These are phyloP conservation scores for Marisa cornuarietis DNA, from an alignment of 1,140 invertebrate genomes.

Conservation along the genomic window DNA sequence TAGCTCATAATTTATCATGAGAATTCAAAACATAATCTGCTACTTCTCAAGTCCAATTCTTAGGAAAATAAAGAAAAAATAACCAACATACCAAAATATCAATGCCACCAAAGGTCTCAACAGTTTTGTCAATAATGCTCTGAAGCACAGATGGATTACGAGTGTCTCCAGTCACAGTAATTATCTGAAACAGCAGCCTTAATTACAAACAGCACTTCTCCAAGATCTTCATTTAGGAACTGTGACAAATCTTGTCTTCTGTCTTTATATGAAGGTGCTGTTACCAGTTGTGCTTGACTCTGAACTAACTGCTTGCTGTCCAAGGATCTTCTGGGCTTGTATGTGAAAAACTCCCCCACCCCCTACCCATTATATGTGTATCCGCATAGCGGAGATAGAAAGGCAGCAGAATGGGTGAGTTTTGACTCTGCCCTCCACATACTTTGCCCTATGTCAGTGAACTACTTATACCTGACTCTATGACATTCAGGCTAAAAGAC, in stretches of 20 bases:
- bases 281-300: background rate
- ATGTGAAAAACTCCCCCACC: background rate
- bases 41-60: no score
- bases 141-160: constrained; percentile 78
- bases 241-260: background rate
- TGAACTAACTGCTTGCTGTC: background rate
- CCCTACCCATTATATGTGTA: background rate
- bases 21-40: no score
- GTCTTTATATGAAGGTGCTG: background rate
- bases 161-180: constrained; percentile 72
- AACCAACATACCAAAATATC: constrained; percentile 48
- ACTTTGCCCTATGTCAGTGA: no score
- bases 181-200: constrained; percentile 33
- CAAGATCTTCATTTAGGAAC: background rate
- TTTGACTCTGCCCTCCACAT: no score
- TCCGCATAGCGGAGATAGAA: no score
- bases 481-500: no score
- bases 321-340: background rate
- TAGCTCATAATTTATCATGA: no score
- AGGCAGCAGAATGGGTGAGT: no score
- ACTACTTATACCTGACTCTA: no score
- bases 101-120: constrained; percentile 46
- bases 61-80: no score
- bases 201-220: no score
- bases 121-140: constrained; percentile 72